Evolutionary conservation across 1,140 invertebrate species (phyloP), one percentile per base, ranked within the genome.

Genomic region (Musca domestica): DNA sequence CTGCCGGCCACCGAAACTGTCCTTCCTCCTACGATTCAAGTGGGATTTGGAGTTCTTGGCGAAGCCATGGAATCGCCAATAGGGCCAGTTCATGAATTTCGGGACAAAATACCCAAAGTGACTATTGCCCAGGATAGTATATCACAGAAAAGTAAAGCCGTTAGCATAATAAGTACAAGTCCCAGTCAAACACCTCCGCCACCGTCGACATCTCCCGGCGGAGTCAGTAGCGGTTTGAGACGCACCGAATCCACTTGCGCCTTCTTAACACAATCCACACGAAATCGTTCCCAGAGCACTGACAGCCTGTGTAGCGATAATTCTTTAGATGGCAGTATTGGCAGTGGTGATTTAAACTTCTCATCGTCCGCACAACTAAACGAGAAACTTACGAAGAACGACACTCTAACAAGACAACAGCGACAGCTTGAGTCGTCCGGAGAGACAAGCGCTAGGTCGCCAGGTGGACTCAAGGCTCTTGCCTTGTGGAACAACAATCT

Each of bases 401-500:
- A 81, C 64, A 82, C 80, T n/a, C 69, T 82, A 0, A 80, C 78
- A 30, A 72, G 80, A 0, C 72, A 73, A 64, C 67, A 67, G 20
- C 77, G 78, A 1, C 76, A 78, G 15, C 71, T 69, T 3, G 73
- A 74, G 41, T 54, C 71, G n/a, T 69, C 56, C 0, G 15, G 71
- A 12, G 76, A 78, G 30, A 68, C 69, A 4, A 51, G 69, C 1
- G 69, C 72, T 49, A 74, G 73, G 22, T 69, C 76, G 46, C 83
- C 81, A 2, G 83, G 85, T 66, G 92, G 92, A 12, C 84, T 95
- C n/a, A 88, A 87, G 58, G 90, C 93, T 47, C 84, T 96, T 15
- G 88, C 93, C 15, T 76, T 95, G 15, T 94, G 92, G 92, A 94
- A 94, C 82, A 96, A 95, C 81, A 89, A 91, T 77, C 82, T 95